Evolutionary conservation across 2,797 vertebrate genomes (phyloP).

Genomic region (Strix occidentalis): DNA sequence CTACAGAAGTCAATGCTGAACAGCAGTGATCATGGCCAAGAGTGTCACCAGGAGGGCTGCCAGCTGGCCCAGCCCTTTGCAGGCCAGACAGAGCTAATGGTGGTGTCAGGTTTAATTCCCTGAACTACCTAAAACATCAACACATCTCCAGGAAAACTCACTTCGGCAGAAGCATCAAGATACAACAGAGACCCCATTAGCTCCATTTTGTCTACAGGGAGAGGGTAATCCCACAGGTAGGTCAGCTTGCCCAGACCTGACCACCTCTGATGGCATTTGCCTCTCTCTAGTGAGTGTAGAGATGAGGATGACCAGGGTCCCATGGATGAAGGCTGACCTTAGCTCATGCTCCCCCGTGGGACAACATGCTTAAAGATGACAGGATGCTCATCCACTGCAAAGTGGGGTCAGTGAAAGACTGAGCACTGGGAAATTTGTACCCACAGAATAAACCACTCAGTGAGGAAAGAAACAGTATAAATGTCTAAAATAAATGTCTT

Average conservation of each 20-base stretch:
- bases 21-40: background rate
- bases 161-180: background rate
- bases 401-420: background rate
- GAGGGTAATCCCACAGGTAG: background rate
- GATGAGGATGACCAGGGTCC: background rate
- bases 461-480: slow-evolving; percentile 34
- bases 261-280: background rate
- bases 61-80: background rate
- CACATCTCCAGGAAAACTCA: background rate
- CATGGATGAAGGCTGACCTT: background rate
- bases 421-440: background rate
- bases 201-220: background rate
- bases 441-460: background rate
- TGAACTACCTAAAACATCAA: background rate
- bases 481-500: slow-evolving; percentile 33
- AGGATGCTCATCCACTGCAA: background rate
- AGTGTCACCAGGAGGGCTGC: background rate
- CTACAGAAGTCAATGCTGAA: background rate
- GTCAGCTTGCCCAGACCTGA: background rate
- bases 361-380: background rate
- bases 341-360: background rate
- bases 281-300: background rate
- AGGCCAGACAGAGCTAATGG: background rate
- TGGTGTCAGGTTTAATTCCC: background rate
- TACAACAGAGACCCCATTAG: accelerated